Evolutionary conservation across 1,140 invertebrate species (phyloP).

Genomic region (Aphidius ervi): DNA sequence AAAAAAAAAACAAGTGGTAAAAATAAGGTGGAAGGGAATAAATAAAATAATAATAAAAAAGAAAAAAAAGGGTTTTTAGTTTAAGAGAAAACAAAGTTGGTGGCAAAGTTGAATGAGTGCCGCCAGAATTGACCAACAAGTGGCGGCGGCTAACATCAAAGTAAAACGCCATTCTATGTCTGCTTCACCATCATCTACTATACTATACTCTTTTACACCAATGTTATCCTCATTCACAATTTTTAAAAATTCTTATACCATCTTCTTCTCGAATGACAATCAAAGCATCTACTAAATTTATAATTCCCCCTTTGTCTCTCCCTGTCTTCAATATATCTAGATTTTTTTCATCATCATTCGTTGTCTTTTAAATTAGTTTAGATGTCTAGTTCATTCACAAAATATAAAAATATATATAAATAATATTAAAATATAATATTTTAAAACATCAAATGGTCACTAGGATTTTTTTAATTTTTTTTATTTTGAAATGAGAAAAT

Average conservation of each 20-base stretch:
- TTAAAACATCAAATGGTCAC: background rate
- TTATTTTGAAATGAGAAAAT: background rate
- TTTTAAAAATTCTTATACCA: background rate
- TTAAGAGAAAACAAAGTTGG: constrained; percentile 27
- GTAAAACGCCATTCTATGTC: constrained; percentile 30
- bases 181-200: constrained; percentile 29
- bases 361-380: constrained; percentile 45
- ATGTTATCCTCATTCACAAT: constrained; percentile 14
- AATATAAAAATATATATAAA: constrained; percentile 1
- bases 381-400: constrained; percentile 23
- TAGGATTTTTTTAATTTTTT: no score
- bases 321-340: constrained; percentile 22
- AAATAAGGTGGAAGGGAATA: constrained; percentile 20
- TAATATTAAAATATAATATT: no score
- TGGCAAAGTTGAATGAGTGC: constrained; percentile 36
- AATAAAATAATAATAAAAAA: no score
- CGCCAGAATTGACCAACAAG: constrained; percentile 48
- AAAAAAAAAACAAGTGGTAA: constrained; percentile 21
- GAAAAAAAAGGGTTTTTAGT: constrained; percentile 11
- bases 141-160: constrained; percentile 51
- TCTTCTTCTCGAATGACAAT: constrained; percentile 24
- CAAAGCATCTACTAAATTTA: constrained; percentile 15
- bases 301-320: constrained; percentile 17
- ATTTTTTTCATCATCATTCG: background rate
- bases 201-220: constrained; percentile 6